Conservation (phyloP, 1,140 invertebrate genomes). For the Hormaphis cornu region DNA sequence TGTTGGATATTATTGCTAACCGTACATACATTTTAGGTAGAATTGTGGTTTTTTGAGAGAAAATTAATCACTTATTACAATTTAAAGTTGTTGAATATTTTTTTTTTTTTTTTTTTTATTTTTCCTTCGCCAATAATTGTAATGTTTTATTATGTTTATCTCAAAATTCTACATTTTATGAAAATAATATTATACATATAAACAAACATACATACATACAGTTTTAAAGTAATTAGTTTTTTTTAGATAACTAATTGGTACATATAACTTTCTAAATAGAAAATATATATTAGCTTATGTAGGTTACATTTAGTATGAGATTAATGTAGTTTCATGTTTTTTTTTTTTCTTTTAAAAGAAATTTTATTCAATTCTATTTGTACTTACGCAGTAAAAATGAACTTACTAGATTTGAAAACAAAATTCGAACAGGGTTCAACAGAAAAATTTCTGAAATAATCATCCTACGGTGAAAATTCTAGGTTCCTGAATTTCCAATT, state of each 20-base stretch:
- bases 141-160: not conserved
- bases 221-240: not conserved
- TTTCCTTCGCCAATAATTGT: too few relatives aligned
- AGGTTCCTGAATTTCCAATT: too few relatives aligned
- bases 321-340: not conserved
- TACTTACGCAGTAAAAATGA: too few relatives aligned
- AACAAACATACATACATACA: not conserved
- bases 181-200: not conserved
- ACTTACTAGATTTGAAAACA: too few relatives aligned
- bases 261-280: not conserved
- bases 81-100: too few relatives aligned
- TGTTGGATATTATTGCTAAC: not conserved
- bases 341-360: too few relatives aligned
- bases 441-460: too few relatives aligned
- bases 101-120: too few relatives aligned
- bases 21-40: not conserved
- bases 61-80: not conserved
- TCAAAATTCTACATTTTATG: not conserved
- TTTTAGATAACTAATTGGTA: not conserved
- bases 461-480: too few relatives aligned
- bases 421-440: too few relatives aligned
- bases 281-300: not conserved
- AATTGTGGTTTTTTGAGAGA: not conserved
- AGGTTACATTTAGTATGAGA: not conserved
- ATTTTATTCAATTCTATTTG: too few relatives aligned